Percentiles rank a stretch among this genome's conserved stretches.
Evolutionary conservation across 1,140 invertebrate genomes (phyloP).

Genomic region (Conus betulinus): DNA sequence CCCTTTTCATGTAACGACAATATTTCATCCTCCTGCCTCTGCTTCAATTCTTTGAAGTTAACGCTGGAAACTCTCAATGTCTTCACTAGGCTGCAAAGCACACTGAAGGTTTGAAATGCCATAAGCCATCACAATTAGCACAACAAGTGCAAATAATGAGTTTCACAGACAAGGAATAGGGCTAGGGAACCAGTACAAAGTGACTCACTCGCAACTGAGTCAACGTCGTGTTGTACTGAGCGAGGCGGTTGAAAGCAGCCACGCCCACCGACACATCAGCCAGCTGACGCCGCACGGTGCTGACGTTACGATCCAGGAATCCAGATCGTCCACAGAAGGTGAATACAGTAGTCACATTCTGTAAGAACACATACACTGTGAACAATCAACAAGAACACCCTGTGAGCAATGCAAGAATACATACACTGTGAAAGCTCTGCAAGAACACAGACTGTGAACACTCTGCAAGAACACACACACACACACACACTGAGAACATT

Average conservation of each 20-base stretch:
- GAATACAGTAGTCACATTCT: conserved; percentile 92
- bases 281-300: conserved; percentile 84
- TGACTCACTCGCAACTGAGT: conserved; percentile 77
- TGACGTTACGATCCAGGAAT: conserved; percentile 81
- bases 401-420: too few relatives aligned
- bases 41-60: too few relatives aligned
- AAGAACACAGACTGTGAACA: too few relatives aligned
- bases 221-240: conserved; percentile 84
- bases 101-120: too few relatives aligned
- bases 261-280: conserved; percentile 85
- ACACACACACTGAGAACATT: too few relatives aligned
- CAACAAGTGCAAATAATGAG: neutral
- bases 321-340: conserved; percentile 91
- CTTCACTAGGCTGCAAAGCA: too few relatives aligned
- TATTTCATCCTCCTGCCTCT: too few relatives aligned
- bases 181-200: neutral
- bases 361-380: conserved; percentile 59
- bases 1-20: too few relatives aligned
- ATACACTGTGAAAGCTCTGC: too few relatives aligned
- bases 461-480: too few relatives aligned
- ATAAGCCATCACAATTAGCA: neutral
- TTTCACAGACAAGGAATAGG: neutral
- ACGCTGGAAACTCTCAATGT: too few relatives aligned
- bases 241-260: conserved; percentile 85
- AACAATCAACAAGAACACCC: too few relatives aligned